Conservation (phyloP, 2,113 vertebrate genomes). For the Mormyrus iriodes region DNA sequence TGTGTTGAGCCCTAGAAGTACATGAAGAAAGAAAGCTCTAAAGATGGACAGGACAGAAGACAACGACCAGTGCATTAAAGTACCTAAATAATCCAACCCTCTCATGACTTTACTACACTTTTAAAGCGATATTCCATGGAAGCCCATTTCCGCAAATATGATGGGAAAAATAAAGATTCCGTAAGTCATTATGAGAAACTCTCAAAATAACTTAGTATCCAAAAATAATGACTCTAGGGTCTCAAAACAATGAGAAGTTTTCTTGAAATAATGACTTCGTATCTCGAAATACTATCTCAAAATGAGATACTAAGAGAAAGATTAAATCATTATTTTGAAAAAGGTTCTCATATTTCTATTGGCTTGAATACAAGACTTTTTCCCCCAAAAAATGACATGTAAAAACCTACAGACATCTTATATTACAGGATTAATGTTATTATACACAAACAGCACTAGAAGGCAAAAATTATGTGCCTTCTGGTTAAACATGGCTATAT, state of each 20-base stretch:
- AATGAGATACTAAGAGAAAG: no score
- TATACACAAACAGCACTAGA: neutral
- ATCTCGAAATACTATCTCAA: neutral
- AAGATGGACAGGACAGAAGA: neutral
- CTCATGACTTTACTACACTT: neutral
- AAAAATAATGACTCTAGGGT: neutral
- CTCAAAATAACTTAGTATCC: neutral
- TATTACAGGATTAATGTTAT: neutral
- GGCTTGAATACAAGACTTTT: neutral
- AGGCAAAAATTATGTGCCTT: neutral
- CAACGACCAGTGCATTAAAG: neutral
- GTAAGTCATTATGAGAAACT: neutral
- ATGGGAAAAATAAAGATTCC: neutral
- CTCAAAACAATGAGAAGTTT: neutral
- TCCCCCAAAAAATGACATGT: neutral
- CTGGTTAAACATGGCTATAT: neutral
- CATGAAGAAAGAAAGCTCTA: neutral
- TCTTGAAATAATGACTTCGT: neutral
- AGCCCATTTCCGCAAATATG: neutral
- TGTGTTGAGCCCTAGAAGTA: conserved; percentile 47
- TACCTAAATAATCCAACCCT: neutral
- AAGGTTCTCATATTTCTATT: neutral
- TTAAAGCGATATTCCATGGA: neutral
- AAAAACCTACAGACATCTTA: neutral
- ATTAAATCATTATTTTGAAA: neutral